Evolutionary conservation across 2,888 invertebrate genomes (phyloP).

Genomic region (Pharmacophagus antenor): DNA sequence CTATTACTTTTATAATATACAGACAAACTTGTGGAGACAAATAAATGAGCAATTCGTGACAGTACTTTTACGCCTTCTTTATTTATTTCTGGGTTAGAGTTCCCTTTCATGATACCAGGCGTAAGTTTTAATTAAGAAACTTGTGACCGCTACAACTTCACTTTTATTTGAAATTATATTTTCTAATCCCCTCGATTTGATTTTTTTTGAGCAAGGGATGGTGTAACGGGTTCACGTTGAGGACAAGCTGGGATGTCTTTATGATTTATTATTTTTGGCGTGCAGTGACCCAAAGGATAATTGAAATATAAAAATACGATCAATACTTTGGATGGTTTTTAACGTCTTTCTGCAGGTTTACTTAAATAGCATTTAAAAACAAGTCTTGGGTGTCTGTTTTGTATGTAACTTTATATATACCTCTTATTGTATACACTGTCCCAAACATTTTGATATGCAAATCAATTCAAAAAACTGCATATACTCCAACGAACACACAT

Average conservation of each 20-base stretch:
- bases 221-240: slow-evolving; percentile 67
- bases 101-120: slow-evolving; percentile 69
- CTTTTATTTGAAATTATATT: slow-evolving; percentile 80
- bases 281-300: slow-evolving; percentile 48
- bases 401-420: no score
- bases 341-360: background rate
- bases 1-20: slow-evolving; percentile 55
- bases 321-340: background rate
- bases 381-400: no score
- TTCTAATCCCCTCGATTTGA: slow-evolving; percentile 70
- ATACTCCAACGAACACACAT: no score
- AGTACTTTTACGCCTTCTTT: slow-evolving; percentile 55
- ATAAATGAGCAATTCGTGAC: slow-evolving; percentile 77
- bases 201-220: slow-evolving; percentile 49
- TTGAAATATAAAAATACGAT: slow-evolving; percentile 50
- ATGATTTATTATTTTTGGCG: slow-evolving; percentile 68
- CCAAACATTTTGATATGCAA: no score
- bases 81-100: slow-evolving; percentile 79
- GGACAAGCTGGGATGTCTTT: slow-evolving; percentile 66
- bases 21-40: slow-evolving; percentile 72
- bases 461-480: no score
- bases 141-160: slow-evolving; percentile 76
- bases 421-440: no score
- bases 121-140: slow-evolving; percentile 82
- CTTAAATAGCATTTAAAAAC: background rate